These are phyloP conservation scores for Sphecodes monilicornis DNA, from an alignment of 2,888 invertebrate genomes.

Conservation along the genomic window DNA sequence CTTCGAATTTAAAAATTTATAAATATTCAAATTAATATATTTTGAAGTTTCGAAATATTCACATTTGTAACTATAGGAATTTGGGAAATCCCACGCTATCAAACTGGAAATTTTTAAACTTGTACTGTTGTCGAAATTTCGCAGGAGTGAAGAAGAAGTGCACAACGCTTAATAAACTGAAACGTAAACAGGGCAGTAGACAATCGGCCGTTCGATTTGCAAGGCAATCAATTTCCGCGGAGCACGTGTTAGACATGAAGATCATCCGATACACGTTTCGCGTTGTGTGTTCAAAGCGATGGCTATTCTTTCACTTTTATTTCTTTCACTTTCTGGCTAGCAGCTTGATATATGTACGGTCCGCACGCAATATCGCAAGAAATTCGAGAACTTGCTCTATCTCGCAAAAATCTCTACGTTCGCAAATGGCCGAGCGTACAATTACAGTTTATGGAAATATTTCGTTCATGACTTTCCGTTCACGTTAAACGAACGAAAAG, in stretches of 20 bases:
- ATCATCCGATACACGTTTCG: slow-evolving; percentile 49
- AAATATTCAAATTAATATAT: background rate
- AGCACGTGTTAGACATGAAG: slow-evolving; percentile 24
- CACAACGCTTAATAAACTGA: background rate
- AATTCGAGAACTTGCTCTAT: slow-evolving; percentile 39
- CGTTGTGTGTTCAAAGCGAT: slow-evolving; percentile 21
- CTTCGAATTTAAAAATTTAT: background rate
- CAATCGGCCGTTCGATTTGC: background rate
- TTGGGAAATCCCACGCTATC: too few relatives aligned
- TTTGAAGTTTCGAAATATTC: background rate
- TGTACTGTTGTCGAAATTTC: background rate
- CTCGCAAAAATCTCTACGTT: slow-evolving; percentile 12
- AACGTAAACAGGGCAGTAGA: background rate
- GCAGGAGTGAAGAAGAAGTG: background rate
- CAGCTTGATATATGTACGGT: slow-evolving; percentile 39
- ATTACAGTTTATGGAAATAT: background rate
- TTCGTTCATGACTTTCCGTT: background rate
- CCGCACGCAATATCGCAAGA: slow-evolving; percentile 48
- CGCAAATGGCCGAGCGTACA: background rate
- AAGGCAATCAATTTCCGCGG: slow-evolving; percentile 20
- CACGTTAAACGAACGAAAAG: background rate
- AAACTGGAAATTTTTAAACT: background rate
- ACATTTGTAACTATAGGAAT: background rate
- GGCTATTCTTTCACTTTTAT: slow-evolving; percentile 56
- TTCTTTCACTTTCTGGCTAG: slow-evolving; percentile 55